Conservation (phyloP, 1,140 invertebrate species). For the Cotesia typhae region DNA sequence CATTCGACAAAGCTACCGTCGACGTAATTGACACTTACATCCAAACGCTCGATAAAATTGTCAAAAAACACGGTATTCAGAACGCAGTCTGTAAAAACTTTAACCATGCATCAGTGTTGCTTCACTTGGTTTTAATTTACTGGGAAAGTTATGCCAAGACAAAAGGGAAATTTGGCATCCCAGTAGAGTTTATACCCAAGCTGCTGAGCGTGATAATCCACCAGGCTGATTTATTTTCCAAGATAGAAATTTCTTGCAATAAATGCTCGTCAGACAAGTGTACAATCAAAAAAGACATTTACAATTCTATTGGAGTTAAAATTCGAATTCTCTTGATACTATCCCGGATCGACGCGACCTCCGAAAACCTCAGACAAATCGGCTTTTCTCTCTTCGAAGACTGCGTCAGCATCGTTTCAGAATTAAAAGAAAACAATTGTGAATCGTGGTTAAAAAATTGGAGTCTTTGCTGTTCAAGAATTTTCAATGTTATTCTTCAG, state of each 20-base stretch:
- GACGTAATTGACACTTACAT: constrained; percentile 27
- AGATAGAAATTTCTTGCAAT: too few species aligned
- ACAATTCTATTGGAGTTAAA: too few species aligned
- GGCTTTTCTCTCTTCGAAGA: background rate
- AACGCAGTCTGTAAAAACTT: constrained; percentile 34
- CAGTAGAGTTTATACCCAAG: background rate
- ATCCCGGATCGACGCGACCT: constrained; percentile 3
- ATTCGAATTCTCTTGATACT: too few species aligned
- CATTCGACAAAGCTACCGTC: constrained; percentile 16
- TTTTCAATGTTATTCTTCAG: constrained; percentile 47
- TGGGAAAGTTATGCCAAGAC: constrained; percentile 42
- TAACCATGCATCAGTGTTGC: constrained; percentile 29
- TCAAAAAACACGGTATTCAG: constrained; percentile 29
- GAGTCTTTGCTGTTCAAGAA: constrained; percentile 36
- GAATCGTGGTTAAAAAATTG: constrained; percentile 44
- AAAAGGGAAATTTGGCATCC: background rate
- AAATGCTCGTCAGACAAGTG: too few species aligned
- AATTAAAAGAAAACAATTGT: constrained; percentile 10
- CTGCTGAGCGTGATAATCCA: background rate
- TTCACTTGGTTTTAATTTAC: constrained; percentile 41
- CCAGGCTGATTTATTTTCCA: too few species aligned
- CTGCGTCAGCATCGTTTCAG: background rate
- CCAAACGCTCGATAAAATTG: constrained; percentile 30
- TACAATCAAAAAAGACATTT: too few species aligned
- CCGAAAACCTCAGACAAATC: constrained; percentile 18